A percentile compares a stretch with the other conserved stretches of the same genome.
Evolutionary conservation across 2,113 vertebrate genomes (phyloP).

Genomic region (Origma solitaria): DNA sequence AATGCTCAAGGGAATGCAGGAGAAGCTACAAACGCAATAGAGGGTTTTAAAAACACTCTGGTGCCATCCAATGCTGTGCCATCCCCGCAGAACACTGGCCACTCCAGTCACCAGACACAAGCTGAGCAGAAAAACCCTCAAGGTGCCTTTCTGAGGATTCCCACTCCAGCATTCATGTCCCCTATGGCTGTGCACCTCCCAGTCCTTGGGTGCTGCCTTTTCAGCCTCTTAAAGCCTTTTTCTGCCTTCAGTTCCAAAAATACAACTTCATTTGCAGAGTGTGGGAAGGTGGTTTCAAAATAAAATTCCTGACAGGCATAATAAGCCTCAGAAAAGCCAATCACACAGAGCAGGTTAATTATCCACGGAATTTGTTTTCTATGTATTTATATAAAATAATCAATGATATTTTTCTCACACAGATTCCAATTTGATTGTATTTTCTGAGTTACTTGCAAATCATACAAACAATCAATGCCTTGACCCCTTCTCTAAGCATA

Average conservation of each 20-base stretch:
- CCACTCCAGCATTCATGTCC: rapidly evolving
- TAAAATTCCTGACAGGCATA: constrained; percentile 21
- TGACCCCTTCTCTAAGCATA: constrained; percentile 64
- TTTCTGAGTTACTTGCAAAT: constrained; percentile 68
- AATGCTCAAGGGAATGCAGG: not conserved
- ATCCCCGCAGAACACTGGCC: rapidly evolving
- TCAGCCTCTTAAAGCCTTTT: not conserved
- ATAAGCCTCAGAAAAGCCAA: constrained; percentile 48
- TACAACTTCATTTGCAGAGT: not conserved
- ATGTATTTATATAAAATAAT: constrained; percentile 71
- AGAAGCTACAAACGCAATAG: not conserved
- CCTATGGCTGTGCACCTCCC: not conserved
- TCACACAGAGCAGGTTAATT: constrained; percentile 45
- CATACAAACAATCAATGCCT: constrained; percentile 69
- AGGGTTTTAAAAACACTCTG: not conserved
- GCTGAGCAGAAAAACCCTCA: not conserved
- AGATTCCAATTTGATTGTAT: constrained; percentile 52
- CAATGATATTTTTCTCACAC: constrained; percentile 52
- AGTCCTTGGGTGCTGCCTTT: not conserved
- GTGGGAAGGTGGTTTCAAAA: constrained; percentile 40
- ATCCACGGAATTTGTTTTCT: constrained; percentile 62
- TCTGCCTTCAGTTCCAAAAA: not conserved
- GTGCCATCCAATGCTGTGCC: not conserved
- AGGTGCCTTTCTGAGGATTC: not conserved
- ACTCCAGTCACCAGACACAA: not conserved